Base-by-base conservation (phyloP, 2,113 vertebrate species). In the Anguilla rostrata region DNA sequence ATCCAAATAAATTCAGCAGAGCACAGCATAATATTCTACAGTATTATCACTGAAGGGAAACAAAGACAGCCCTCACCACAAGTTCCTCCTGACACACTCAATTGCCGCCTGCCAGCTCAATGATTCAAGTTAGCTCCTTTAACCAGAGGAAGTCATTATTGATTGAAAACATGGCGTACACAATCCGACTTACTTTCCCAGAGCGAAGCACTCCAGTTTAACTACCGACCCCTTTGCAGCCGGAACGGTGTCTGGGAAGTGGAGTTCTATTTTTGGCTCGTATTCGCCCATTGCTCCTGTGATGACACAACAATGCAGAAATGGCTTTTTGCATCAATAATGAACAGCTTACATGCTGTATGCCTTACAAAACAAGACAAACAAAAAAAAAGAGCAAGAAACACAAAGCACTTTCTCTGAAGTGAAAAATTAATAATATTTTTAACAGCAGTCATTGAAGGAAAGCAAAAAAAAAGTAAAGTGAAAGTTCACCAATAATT, bases 251-350 rank as follows among this genome's bases (percentile, higher is more conserved):
- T 99, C 98, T 2, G 97, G 96, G 92, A 99, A 99, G 93, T 98
- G 97, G 91, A 99, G 97, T 95, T 99, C 98, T 95, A 99, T 99
- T 95, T 99, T 99, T 79, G 98, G 98, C 93, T 99, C 98, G 7
- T 99, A 99, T 94, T 99, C 98, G 78, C 98, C 98, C 98, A 99
- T 99, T 85, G 96, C 96, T 90, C 98, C 98, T 99, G 83, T 0
- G 86, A 91, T 91, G 87, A 71, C 91, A 86, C 92, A 57, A 92
- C 88, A 92, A 92, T 18, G 88, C 78, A 94, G 41, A 57, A 87
- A 20, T 57, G 78, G 53, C n/a, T 83, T 91, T 90, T 90, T 56
- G 88, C 84, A 92, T 92, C 78, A 90, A 85, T 93, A 91, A 94
- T 94, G 89, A 92, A 94, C 82, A 60, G 88, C 84, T 86, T 66